Evolutionary conservation across 2,113 vertebrate genomes (phyloP).

Genomic region (Xiphophorus couchianus): DNA sequence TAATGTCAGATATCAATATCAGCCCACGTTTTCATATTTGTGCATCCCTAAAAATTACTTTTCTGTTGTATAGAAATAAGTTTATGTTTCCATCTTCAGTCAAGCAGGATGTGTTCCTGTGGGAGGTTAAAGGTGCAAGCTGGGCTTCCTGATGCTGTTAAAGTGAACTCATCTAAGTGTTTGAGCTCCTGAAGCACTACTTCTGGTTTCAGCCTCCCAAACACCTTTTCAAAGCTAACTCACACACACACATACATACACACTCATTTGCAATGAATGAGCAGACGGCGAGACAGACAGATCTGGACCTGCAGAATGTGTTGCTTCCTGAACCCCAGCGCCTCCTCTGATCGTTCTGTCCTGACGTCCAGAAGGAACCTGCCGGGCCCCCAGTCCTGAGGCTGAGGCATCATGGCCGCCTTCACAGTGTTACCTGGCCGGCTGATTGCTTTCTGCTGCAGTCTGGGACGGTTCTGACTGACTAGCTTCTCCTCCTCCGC

Average conservation of each 20-base stretch:
- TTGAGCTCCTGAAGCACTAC: neutral
- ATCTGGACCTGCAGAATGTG: conserved; percentile 5
- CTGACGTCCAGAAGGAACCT: conserved; percentile 20
- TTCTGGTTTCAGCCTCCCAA: conserved; percentile 11
- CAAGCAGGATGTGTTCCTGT: too few species aligned
- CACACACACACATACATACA: conserved; percentile 19
- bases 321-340: conserved; percentile 69
- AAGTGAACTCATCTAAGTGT: neutral
- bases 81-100: too few species aligned
- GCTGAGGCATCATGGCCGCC: conserved; percentile 3
- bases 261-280: conserved; percentile 31
- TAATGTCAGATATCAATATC: too few species aligned
- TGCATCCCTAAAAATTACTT: too few species aligned
- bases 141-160: neutral
- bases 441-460: conserved; percentile 65
- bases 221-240: conserved; percentile 4
- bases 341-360: neutral
- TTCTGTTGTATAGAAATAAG: too few species aligned
- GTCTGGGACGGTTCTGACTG: conserved; percentile 54
- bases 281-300: conserved; percentile 15
- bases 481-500: conserved; percentile 12
- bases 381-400: conserved; percentile 17
- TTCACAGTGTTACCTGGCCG: neutral
- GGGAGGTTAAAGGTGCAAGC: too few species aligned
- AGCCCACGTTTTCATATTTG: too few species aligned